phyloP scores from a whole-genome alignment of 2,888 invertebrate species.

The Schrankia costaestrigalis region DNA sequence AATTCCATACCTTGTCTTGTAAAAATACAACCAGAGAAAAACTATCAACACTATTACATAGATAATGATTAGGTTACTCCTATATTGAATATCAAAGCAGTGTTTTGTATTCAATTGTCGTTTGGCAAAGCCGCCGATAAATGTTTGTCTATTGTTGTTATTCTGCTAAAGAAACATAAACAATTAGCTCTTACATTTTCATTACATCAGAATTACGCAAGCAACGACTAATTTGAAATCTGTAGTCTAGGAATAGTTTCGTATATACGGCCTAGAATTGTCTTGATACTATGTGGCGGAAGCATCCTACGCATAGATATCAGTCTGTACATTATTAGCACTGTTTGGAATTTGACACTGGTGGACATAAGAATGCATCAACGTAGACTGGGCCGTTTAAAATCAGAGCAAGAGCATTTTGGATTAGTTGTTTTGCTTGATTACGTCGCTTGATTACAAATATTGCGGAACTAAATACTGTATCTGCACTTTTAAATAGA shows the following conservation, averaged over 20 bases:
- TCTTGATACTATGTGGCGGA: conserved; percentile 42
- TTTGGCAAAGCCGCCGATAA: no score
- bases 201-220: no score
- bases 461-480: conserved; percentile 27
- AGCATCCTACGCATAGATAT: conserved; percentile 50
- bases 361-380: conserved; percentile 28
- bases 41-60: no score
- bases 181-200: no score
- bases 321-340: conserved; percentile 42
- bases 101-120: no score
- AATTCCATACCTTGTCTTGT: no score
- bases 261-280: conserved; percentile 37
- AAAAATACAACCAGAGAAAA: no score
- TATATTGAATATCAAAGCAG: no score
- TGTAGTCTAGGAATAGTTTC: conserved; percentile 36
- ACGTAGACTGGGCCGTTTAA: conserved; percentile 30
- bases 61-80: no score
- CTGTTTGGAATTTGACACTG: conserved; percentile 44
- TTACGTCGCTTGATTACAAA: conserved; percentile 20
- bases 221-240: conserved; percentile 20
- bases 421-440: conserved; percentile 22
- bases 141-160: no score
- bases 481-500: conserved; percentile 12
- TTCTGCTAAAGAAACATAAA: no score
- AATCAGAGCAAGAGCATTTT: conserved; percentile 24